phyloP scores from a whole-genome alignment of 2,797 vertebrate species.

The Urocyon cinereoargenteus region DNA sequence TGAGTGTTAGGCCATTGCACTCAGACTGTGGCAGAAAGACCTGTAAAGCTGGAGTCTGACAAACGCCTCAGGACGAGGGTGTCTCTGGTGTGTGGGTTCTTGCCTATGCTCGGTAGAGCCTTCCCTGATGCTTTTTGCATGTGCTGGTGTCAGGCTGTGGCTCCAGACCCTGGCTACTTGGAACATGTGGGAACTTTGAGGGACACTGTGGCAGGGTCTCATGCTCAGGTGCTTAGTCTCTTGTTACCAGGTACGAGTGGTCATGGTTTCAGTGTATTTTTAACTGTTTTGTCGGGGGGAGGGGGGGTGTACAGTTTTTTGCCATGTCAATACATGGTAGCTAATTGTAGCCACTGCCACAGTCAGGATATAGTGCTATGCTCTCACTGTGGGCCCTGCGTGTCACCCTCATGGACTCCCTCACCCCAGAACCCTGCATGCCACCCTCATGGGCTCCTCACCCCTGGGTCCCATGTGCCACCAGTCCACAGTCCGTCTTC shows the following conservation, averaged over 20 bases:
- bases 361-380: neutral
- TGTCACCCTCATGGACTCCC: too few relatives aligned
- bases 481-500: too few relatives aligned
- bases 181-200: neutral
- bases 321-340: neutral
- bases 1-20: neutral
- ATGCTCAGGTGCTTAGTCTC: rapidly evolving
- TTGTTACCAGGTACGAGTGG: neutral
- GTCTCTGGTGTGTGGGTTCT: neutral
- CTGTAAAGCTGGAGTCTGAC: neutral
- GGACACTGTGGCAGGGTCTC: neutral
- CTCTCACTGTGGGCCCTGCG: too few relatives aligned
- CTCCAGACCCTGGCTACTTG: neutral
- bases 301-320: neutral
- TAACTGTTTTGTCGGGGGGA: neutral
- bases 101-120: neutral
- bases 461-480: too few relatives aligned
- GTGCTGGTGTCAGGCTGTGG: too few relatives aligned
- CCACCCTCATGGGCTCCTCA: too few relatives aligned
- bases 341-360: neutral
- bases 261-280: neutral
- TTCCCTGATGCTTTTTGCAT: neutral
- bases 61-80: neutral
- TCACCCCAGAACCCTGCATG: too few relatives aligned
- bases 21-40: neutral